Conservation (phyloP, 2,797 vertebrate genomes). For the Mormyrops boulengeri region DNA sequence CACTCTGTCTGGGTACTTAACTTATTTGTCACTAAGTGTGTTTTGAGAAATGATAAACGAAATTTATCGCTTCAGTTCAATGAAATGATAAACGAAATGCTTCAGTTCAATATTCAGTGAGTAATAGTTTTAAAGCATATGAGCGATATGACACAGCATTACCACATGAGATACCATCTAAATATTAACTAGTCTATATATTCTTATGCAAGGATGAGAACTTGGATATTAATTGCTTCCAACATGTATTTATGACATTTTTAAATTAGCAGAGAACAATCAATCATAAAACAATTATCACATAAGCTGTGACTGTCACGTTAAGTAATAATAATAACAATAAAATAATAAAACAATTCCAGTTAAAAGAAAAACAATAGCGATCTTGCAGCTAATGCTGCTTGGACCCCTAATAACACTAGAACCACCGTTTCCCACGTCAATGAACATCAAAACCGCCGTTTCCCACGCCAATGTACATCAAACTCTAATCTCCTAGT, state of each 20-base stretch:
- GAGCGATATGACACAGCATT: no score
- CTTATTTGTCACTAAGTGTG: no score
- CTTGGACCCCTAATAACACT: no score
- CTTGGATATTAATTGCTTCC: neutral
- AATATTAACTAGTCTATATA: neutral
- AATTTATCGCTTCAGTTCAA: no score
- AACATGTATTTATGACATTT: neutral
- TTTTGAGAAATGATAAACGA: neutral
- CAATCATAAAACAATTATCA: neutral
- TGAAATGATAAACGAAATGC: no score
- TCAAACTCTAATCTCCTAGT: no score
- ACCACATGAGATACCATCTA: neutral
- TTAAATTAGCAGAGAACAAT: neutral
- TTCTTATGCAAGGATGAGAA: neutral
- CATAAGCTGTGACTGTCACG: neutral
- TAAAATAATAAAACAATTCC: neutral
- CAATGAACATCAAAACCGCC: no score
- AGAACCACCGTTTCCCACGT: no score
- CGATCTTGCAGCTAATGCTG: no score
- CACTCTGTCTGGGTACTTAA: no score
- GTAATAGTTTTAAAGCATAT: neutral
- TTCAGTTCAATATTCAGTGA: neutral
- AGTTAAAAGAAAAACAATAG: no score
- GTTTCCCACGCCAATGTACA: no score
- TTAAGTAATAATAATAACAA: neutral